Base-by-base conservation (phyloP, 2,113 vertebrate genomes). In the Epinephelus cyanopodus region DNA sequence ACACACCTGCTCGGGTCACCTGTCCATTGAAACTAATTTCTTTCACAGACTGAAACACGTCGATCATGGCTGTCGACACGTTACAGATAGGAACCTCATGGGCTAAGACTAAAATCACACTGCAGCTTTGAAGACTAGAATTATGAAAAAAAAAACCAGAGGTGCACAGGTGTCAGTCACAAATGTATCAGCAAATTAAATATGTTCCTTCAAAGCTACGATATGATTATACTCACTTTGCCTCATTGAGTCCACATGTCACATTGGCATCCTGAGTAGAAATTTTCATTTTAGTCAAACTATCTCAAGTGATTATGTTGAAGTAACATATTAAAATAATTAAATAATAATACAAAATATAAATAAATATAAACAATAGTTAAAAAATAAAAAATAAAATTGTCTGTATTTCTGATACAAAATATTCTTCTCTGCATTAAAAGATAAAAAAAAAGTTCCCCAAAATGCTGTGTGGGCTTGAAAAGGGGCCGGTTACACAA, bases 1-100 rank as follows among this genome's bases (percentile, higher is more conserved):
- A 71, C 93, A 71, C 66, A 95, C 95, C 94, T 18, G 83, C 87
- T 91, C 81, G 85, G 3, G 33, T 88, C 64, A 94, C 84, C 14
- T 0, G 6, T 17, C 90, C 83, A 9, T 47, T 13, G n/a, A 63
- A 87, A n/a, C 0, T 0, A 18, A 90, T 77, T 3, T 12, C 2
- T 13, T 52, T 4, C 9, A 69, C 25, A 14, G 58, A 19, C 27
- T 47, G 8, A 12, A 94, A 73, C 3, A 84, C 19, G 18, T 5
- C 17, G 1, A 3, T 23, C 42, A 95, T 0, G 7, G 82, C 88
- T 4, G 5, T 6, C 0, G 57, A 62, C 73, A 96, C 27, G 0
- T 5, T 17, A 77, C 94, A 94, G n/a, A 90, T 50, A 1, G 86
- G 48, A 73, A 92, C 42, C 1, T 27, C 6, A 0, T 0, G 1